Evolutionary conservation across 2,113 vertebrate species (phyloP).

Genomic region (Atherinomorus stipes): DNA sequence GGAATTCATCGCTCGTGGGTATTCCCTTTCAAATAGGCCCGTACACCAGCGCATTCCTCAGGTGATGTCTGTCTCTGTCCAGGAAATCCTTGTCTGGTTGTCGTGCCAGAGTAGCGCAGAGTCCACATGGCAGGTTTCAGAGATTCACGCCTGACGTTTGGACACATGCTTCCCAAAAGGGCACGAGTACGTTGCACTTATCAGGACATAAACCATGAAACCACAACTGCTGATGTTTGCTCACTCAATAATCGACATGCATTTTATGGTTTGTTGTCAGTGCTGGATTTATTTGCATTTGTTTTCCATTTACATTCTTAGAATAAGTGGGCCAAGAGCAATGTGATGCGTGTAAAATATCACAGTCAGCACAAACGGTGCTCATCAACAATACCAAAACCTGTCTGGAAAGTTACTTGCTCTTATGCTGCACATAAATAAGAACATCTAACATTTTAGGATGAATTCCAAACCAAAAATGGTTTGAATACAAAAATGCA

Average conservation of each 20-base stretch:
- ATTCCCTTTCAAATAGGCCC: conserved; percentile 1
- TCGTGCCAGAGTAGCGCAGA: conserved; percentile 8
- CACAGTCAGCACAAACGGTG: too few species aligned
- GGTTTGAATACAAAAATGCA: too few species aligned
- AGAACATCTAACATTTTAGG: not conserved
- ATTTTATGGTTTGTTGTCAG: conserved; percentile 12
- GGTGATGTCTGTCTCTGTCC: conserved; percentile 20
- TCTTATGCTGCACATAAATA: not conserved
- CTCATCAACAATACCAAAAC: too few species aligned
- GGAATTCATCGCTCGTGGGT: conserved; percentile 29
- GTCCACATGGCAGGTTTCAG: conserved; percentile 2
- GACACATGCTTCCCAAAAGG: conserved; percentile 3
- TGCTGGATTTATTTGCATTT: not conserved
- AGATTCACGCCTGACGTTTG: conserved; percentile 10
- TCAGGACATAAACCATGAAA: not conserved
- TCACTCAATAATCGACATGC: not conserved
- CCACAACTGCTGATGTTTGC: conserved; percentile 4
- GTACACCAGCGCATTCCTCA: not conserved
- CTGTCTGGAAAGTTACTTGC: too few species aligned
- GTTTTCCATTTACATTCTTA: conserved; percentile 1
- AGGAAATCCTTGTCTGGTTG: conserved; percentile 63
- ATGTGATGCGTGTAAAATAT: not conserved
- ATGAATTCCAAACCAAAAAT: too few species aligned
- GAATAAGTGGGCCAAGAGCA: not conserved
- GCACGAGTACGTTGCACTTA: not conserved